Evolutionary conservation across 2,113 vertebrate genomes (phyloP).

Genomic region (Cyanistes caeruleus): DNA sequence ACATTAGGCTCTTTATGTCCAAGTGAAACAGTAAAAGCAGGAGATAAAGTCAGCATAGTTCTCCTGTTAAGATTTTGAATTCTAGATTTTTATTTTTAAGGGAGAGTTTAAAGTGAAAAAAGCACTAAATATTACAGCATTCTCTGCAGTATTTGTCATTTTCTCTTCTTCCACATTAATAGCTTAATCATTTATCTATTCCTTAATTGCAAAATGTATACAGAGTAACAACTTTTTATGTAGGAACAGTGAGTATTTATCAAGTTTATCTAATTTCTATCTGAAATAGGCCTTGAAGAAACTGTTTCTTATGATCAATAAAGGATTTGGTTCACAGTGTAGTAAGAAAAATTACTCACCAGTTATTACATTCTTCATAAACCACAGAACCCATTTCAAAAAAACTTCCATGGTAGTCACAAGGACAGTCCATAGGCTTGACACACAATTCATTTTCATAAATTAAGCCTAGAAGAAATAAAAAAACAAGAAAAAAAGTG

Average conservation of each 20-base stretch:
- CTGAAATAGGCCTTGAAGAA: background rate
- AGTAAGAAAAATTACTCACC: slow-evolving; percentile 73
- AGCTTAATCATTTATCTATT: background rate
- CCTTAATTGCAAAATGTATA: background rate
- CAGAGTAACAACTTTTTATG: background rate
- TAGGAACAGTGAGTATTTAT: background rate
- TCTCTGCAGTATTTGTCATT: background rate
- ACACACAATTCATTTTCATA: slow-evolving; percentile 87
- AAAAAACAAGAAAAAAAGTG: background rate
- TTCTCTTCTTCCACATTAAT: background rate
- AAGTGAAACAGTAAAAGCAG: background rate
- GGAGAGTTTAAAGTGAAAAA: background rate
- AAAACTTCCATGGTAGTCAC: slow-evolving; percentile 86
- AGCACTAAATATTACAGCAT: background rate
- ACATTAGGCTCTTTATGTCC: background rate
- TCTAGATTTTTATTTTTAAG: background rate
- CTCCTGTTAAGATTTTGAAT: background rate
- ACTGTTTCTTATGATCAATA: background rate
- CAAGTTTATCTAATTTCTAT: background rate
- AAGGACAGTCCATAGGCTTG: slow-evolving; percentile 88
- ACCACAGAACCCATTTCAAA: slow-evolving; percentile 84
- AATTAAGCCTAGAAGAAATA: slow-evolving; percentile 83
- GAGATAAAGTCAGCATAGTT: background rate
- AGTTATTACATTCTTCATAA: slow-evolving; percentile 92
- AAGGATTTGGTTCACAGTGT: background rate